A percentile compares a stretch with the other conserved stretches of the same genome.
Evolutionary conservation across 2,888 invertebrate genomes (phyloP).

Genomic region (Dasysyrphus tricinctus): DNA sequence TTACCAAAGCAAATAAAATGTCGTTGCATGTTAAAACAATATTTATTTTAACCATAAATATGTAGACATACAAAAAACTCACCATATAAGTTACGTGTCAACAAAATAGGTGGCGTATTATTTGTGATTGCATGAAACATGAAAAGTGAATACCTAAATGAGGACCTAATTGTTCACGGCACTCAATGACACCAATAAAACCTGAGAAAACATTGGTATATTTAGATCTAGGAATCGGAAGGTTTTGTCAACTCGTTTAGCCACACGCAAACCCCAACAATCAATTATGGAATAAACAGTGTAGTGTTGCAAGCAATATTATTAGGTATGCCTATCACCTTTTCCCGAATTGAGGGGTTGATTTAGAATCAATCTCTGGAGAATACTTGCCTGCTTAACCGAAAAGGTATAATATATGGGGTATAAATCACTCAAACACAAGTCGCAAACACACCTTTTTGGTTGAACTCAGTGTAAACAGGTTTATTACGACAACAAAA

Average conservation of each 20-base stretch:
- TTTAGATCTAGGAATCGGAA: not conserved
- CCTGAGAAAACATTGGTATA: constrained; percentile 34
- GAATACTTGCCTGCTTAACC: not conserved
- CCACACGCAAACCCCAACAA: constrained; percentile 65
- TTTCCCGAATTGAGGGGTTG: constrained; percentile 37
- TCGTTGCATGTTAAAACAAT: constrained; percentile 33
- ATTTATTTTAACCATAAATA: constrained; percentile 30
- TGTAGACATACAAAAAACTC: not conserved
- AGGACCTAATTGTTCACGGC: constrained; percentile 70
- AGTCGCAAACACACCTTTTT: constrained; percentile 55
- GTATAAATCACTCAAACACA: constrained; percentile 62
- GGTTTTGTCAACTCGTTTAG: constrained; percentile 62
- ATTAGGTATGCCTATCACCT: not conserved
- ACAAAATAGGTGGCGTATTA: constrained; percentile 16
- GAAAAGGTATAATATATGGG: not conserved
- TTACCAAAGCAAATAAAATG: constrained; percentile 45
- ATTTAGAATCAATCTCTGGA: constrained; percentile 21
- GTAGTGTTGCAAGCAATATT: constrained; percentile 4
- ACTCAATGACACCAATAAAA: constrained; percentile 69
- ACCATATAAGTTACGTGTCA: constrained; percentile 46
- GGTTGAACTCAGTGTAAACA: constrained; percentile 52
- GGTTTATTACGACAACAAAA: constrained; percentile 44
- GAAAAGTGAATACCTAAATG: constrained; percentile 42
- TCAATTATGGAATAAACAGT: constrained; percentile 61
- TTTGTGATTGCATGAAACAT: constrained; percentile 41